Evolutionary conservation across 2,113 vertebrate genomes (phyloP).

Genomic region (Progne subis): DNA sequence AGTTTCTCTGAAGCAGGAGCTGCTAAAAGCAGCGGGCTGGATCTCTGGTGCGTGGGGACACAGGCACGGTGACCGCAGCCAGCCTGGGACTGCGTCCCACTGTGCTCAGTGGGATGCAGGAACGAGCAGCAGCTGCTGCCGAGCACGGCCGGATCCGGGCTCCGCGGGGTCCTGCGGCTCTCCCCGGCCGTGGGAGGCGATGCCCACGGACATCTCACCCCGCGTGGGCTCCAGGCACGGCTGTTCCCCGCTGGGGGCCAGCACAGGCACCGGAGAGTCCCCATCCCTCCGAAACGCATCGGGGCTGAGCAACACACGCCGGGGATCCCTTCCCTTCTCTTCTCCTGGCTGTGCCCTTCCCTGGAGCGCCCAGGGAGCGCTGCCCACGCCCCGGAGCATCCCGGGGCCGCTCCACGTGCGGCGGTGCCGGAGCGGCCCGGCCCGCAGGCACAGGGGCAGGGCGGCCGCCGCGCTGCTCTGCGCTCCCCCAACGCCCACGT

Average conservation of each 20-base stretch:
- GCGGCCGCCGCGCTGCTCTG: constrained; percentile 6
- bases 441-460: constrained; percentile 22
- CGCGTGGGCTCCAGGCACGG: neutral
- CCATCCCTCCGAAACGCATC: fast-evolving
- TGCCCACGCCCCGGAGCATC: neutral
- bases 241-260: neutral
- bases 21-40: neutral
- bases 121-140: neutral
- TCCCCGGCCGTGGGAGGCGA: neutral
- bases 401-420: neutral
- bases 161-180: neutral
- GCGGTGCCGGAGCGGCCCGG: neutral
- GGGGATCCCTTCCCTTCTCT: neutral
- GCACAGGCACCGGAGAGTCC: neutral
- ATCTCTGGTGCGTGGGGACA: neutral
- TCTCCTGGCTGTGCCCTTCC: neutral
- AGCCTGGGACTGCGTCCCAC: neutral
- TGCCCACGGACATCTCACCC: fast-evolving
- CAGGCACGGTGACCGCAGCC: neutral
- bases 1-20: neutral
- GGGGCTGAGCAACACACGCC: too few relatives aligned
- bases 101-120: neutral
- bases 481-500: constrained; percentile 74
- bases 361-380: neutral
- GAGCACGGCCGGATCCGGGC: neutral